These are phyloP conservation scores for Xiphorhynchus erythropygius DNA, from an alignment of 2,797 vertebrate species.

Conservation along the genomic window DNA sequence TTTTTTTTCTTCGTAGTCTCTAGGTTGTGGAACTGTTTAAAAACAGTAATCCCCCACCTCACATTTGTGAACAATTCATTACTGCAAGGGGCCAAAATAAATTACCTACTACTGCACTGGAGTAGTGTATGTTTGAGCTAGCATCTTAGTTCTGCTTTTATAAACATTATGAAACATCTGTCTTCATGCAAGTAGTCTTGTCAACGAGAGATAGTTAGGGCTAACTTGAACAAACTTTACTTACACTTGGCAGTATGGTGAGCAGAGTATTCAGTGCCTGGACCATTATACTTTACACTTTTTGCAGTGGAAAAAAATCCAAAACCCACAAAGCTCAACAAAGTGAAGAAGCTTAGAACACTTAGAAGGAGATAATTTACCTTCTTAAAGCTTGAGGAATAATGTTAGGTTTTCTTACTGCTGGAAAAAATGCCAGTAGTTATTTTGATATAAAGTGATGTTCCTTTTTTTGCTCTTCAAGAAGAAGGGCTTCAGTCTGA, in stretches of 20 bases:
- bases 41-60: conserved; percentile 10
- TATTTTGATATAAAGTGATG: not conserved
- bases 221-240: conserved; percentile 12
- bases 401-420: not conserved
- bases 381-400: conserved; percentile 13
- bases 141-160: conserved; percentile 6
- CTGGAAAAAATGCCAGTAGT: not conserved
- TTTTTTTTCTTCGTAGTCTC: not conserved
- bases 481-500: not conserved
- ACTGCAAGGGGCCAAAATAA: conserved; percentile 37
- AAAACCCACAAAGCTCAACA: not conserved
- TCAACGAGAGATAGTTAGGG: conserved; percentile 13
- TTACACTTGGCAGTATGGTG: conserved; percentile 3
- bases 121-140: not conserved
- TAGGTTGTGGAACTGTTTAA: conserved; percentile 37
- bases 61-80: not conserved
- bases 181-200: conserved; percentile 18
- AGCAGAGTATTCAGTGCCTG: conserved; percentile 48
- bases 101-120: not conserved
- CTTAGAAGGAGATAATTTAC: not conserved
- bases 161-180: conserved; percentile 9
- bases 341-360: not conserved
- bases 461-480: not conserved
- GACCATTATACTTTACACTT: conserved; percentile 14
- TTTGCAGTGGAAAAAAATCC: not conserved